Percentiles rank a stretch among this genome's conserved stretches.
phyloP scores from a whole-genome alignment of 2,113 vertebrate species.

The Limnothrissa miodon region DNA sequence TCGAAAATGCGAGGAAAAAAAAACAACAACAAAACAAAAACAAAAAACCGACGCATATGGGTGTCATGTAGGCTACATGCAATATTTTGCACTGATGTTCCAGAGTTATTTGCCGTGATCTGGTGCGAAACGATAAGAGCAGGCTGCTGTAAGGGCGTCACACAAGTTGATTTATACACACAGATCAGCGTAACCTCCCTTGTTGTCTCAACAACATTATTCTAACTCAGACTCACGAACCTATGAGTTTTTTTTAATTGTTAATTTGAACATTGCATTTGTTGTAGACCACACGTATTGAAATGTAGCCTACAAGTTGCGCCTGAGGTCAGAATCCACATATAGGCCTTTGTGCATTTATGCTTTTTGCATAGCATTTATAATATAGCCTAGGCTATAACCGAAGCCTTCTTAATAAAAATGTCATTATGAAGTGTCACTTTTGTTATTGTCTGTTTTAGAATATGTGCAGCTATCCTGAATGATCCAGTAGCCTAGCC shows the following conservation, averaged over 20 bases:
- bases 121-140: constrained; percentile 32
- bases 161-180: background rate
- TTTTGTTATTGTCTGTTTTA: background rate
- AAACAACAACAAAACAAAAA: background rate
- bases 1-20: background rate
- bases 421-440: too few relatives aligned
- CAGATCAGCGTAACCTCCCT: background rate
- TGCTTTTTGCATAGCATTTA: too few relatives aligned
- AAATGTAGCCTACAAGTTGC: too few relatives aligned
- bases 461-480: background rate
- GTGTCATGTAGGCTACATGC: constrained; percentile 5
- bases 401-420: too few relatives aligned
- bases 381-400: too few relatives aligned
- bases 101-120: constrained; percentile 23
- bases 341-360: too few relatives aligned
- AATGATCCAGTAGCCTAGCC: too few relatives aligned
- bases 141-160: background rate
- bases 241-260: background rate
- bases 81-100: constrained; percentile 10
- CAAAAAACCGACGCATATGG: background rate
- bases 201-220: background rate
- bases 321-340: background rate
- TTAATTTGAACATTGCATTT: background rate
- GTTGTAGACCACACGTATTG: background rate
- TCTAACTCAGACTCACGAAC: background rate